Evolutionary conservation across 2,888 invertebrate species (phyloP), one percentile per base, ranked within the genome.

Genomic region (Rhagium mordax): DNA sequence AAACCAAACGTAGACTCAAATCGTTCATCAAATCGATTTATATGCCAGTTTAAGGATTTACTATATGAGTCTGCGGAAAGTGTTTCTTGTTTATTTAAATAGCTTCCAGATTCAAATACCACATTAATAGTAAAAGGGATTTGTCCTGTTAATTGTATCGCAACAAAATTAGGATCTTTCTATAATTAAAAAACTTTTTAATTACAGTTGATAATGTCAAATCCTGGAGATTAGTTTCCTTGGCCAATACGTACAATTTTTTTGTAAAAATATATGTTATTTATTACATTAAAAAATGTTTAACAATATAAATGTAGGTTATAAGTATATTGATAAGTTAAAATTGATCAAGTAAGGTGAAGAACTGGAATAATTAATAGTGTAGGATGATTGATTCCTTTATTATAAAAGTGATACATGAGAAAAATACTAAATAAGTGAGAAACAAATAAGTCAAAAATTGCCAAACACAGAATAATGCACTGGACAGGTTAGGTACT

Each of bases 1-100:
- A 99, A 88, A 51, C 91, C 89, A 85, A 98, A 99, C 3, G 91
- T 93, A 6, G 91, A 88, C 80, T 98, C 95, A 86, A 99, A 99
- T 79, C 93, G 92, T 1, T 90, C 87, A 65, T 94, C 92, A 83
- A 98, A 99, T 0, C 89, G 85, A 1, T 86, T 84, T 70, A 90
- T 90, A 79, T 92, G 92, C 72, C 90, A 88, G 8, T 90, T 87
- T 65, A 98, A 84, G 0, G 91, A 89, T n/a, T 88, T 89, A 0
- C 93, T 91, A 80, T 94, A 97, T 0, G 88, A 89, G 0, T 92
- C 89, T 0, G 94, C 94, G 2, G 90, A 90, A 2, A 93, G 87
- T 60, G 89, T 83, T 85, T 88, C 77, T 85, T 90, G 78, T 84
- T 91, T 84, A 82, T 92, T 90, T 3, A 90, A 89, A 71, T 89